A percentile compares a stretch with the other conserved stretches of the same genome.
Conservation (phyloP, 2,888 invertebrate genomes). For the Andrena chrysosceles region DNA sequence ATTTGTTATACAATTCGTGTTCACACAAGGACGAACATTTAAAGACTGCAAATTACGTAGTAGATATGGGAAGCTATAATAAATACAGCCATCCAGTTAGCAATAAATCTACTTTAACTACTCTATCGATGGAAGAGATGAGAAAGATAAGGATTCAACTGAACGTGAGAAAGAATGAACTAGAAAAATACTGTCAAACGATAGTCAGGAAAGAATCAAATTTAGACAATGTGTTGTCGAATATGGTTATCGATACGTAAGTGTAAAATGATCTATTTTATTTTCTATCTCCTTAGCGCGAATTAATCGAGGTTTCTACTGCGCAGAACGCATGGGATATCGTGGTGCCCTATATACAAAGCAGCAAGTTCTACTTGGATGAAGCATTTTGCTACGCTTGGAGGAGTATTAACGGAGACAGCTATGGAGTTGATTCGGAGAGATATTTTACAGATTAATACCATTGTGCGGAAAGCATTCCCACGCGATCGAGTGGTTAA, state of each 20-base stretch:
- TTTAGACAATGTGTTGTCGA: slow-evolving; percentile 62
- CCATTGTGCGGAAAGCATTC: slow-evolving; percentile 77
- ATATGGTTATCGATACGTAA: slow-evolving; percentile 78
- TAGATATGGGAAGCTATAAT: slow-evolving; percentile 9
- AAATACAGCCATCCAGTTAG: slow-evolving; percentile 23
- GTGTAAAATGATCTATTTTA: slow-evolving; percentile 29
- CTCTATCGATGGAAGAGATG: slow-evolving; percentile 50
- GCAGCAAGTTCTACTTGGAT: slow-evolving; percentile 82
- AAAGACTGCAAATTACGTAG: slow-evolving; percentile 26
- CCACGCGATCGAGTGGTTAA: slow-evolving; percentile 68
- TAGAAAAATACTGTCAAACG: slow-evolving; percentile 62
- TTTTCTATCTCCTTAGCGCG: neutral
- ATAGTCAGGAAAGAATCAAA: slow-evolving; percentile 44
- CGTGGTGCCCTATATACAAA: slow-evolving; percentile 83
- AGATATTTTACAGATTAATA: slow-evolving; percentile 74
- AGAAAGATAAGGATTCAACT: slow-evolving; percentile 51
- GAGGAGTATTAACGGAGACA: slow-evolving; percentile 69
- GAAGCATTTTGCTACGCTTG: slow-evolving; percentile 79
- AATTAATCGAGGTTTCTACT: neutral
- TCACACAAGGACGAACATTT: slow-evolving; percentile 24
- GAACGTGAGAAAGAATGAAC: slow-evolving; percentile 55
- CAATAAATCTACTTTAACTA: slow-evolving; percentile 12
- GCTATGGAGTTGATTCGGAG: slow-evolving; percentile 66
- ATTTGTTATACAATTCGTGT: slow-evolving; percentile 44
- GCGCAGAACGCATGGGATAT: slow-evolving; percentile 75